Conservation (phyloP, 1,140 invertebrate genomes). For the Drosophila subobscura region DNA sequence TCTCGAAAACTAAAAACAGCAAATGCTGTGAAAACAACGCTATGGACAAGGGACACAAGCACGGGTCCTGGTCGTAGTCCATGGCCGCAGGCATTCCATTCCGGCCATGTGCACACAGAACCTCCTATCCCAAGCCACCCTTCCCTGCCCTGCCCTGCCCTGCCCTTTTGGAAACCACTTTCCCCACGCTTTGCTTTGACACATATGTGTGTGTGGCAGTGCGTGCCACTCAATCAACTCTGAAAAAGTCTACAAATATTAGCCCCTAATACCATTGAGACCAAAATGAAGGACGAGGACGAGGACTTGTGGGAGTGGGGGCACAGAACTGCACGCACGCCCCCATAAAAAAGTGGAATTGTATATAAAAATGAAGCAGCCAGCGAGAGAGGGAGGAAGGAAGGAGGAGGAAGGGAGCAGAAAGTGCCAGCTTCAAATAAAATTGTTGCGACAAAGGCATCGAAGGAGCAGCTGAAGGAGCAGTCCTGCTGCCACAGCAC, state of each 20-base stretch:
- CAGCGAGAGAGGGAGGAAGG: conserved; percentile 13
- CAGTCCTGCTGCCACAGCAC: conserved; percentile 30
- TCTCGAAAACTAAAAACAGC: conserved; percentile 77
- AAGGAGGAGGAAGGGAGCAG: conserved; percentile 36
- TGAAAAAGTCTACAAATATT: conserved; percentile 83
- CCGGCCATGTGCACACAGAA: conserved; percentile 47
- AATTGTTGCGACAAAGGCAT: conserved; percentile 80
- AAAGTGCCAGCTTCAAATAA: conserved; percentile 81
- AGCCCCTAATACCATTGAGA: conserved; percentile 83
- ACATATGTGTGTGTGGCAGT: conserved; percentile 64
- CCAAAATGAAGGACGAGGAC: conserved; percentile 60
- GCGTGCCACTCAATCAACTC: conserved; percentile 82
- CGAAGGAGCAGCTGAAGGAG: conserved; percentile 64
- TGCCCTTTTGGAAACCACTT: conserved; percentile 32
- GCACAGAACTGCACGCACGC: conserved; percentile 36
- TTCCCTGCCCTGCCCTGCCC: neutral
- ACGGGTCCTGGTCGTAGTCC: conserved; percentile 22
- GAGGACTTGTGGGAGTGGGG: neutral
- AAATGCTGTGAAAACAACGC: conserved; percentile 74
- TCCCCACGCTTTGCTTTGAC: conserved; percentile 19
- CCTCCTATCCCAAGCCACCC: neutral
- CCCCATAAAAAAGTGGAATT: conserved; percentile 76
- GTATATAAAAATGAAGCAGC: conserved; percentile 80
- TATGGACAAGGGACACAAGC: conserved; percentile 52
- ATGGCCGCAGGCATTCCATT: conserved; percentile 60